Evolutionary conservation across 2,113 vertebrate species (phyloP).

Genomic region (Menidia beryllina): DNA sequence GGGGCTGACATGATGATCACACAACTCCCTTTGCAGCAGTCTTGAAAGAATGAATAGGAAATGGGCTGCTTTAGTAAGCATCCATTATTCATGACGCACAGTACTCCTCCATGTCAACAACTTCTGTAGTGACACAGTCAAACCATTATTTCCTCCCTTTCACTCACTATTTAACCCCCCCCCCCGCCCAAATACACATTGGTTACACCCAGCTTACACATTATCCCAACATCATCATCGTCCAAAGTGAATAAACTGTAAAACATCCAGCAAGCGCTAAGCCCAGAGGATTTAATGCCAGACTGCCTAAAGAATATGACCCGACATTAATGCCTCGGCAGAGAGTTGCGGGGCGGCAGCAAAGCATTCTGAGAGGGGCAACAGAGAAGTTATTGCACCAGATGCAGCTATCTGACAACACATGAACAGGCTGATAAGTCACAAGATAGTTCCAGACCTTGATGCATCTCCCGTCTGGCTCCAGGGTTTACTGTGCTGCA

Average conservation of each 20-base stretch:
- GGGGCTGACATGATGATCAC: constrained; percentile 50
- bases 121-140: constrained; percentile 53
- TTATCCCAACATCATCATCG: constrained; percentile 11
- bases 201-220: constrained; percentile 14
- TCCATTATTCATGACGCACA: constrained; percentile 72
- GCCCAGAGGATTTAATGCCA: constrained; percentile 11
- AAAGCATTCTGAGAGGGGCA: constrained; percentile 16
- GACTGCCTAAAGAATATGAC: constrained; percentile 20
- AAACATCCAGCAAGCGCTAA: constrained; percentile 9
- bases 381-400: not conserved
- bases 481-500: constrained; percentile 11
- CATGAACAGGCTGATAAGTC: not conserved
- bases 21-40: constrained; percentile 49
- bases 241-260: constrained; percentile 11
- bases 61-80: constrained; percentile 58
- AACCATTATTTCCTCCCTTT: constrained; percentile 48
- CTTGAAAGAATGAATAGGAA: constrained; percentile 66
- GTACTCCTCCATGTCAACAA: constrained; percentile 59
- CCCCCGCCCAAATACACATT: not conserved
- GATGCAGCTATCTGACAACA: not conserved
- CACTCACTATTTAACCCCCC: not conserved
- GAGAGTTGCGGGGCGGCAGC: not conserved
- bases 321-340: not conserved
- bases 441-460: constrained; percentile 10
- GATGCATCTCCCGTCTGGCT: constrained; percentile 6